Percentiles rank a stretch among this genome's conserved stretches.
Conservation (phyloP, 2,113 vertebrate species). For the Physeter macrocephalus region DNA sequence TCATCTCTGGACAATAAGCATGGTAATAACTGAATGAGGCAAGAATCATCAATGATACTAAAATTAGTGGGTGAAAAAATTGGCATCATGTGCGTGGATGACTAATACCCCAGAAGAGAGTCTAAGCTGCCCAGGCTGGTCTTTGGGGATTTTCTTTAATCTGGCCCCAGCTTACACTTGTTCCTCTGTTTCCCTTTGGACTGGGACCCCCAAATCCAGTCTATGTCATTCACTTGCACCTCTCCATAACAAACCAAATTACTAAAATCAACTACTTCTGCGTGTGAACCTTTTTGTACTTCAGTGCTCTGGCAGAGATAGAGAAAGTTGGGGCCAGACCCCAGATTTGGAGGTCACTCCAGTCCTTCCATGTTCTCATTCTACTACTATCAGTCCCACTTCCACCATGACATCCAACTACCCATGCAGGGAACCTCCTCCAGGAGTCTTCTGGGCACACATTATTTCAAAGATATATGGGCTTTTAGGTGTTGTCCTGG, state of each 20-base stretch:
- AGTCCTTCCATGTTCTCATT: neutral
- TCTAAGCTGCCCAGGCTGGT: neutral
- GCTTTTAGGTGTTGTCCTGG: neutral
- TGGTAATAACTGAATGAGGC: neutral
- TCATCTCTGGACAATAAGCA: neutral
- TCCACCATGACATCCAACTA: neutral
- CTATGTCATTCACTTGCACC: neutral
- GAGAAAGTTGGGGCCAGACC: neutral
- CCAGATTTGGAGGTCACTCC: neutral
- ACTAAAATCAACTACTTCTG: neutral
- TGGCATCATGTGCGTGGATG: neutral
- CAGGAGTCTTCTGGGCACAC: neutral
- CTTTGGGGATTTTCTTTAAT: conserved; percentile 3
- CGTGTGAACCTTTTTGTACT: neutral
- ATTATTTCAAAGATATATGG: neutral
- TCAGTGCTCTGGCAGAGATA: neutral
- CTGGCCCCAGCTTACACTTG: neutral
- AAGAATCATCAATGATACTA: neutral
- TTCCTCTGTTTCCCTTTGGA: neutral
- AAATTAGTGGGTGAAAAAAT: neutral
- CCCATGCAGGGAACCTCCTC: neutral
- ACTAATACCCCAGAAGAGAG: neutral
- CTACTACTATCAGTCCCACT: neutral
- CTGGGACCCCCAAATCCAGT: neutral
- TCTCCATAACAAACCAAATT: neutral